Base-by-base conservation (phyloP, 2,888 invertebrate species). In the Crematogaster levior region DNA sequence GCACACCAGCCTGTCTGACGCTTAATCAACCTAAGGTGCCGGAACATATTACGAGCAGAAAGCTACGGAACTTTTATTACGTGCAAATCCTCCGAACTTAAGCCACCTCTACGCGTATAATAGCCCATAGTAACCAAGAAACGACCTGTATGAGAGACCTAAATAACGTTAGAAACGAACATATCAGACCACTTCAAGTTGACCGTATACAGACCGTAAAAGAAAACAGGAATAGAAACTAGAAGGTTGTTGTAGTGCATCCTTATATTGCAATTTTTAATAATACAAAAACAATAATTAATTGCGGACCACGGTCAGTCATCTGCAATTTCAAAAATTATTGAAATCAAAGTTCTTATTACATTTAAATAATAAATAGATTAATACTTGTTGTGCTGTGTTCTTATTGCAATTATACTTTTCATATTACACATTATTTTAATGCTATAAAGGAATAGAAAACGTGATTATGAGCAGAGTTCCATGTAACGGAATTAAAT, bases 11-110 rank as follows among this genome's bases (percentile, higher is more conserved):
- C 90, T 89, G 90, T 86, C 85, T 85, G 89, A 84, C 90, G 92
- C 91, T 93, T 93, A 93, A 93, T 93, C 93, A 93, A 93, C 91
- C 90, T 91, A 89, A 92, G 91, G 90, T 89, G 90, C 86, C 90
- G 87, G 87, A 86, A 89, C 89, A 86, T 90, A 88, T 89, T 88
- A 83, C 86, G 61, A 74, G 58, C 43, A 43, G 77, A 84, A 72
- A 56, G 81, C 73, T 68, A 74, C 79, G 58, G 53, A 68, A 84
- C 86, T 83, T 82, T 83, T 85, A 77, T 75, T 80, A 66, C 81
- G 66, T 72, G 56, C 82, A 79, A 87, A 81, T 85, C 83, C 88
- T 70, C n/a, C 72, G n/a, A 68, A 77, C 60, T 63, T 81, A 61
- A 30, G 34, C 18, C 40, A 68, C 10, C 30, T 21, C 21, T 46